Conservation (phyloP, 2,888 invertebrate genomes). For the Tachystola acroxantha region DNA sequence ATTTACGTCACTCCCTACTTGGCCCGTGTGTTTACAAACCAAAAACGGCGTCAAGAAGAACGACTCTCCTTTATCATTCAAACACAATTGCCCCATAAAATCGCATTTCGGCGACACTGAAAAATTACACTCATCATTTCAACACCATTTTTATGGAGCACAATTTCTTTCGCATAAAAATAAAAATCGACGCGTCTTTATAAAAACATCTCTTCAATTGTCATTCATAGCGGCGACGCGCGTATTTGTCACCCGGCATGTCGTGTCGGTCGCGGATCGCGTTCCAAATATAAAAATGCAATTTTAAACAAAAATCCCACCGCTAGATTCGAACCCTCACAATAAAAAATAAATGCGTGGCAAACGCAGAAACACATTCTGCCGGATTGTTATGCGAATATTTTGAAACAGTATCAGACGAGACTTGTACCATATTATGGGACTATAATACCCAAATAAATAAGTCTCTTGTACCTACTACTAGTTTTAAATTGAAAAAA, state of each 20-base stretch:
- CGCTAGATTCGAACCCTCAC: slow-evolving; percentile 54
- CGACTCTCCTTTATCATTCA: slow-evolving; percentile 45
- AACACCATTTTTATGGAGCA: slow-evolving; percentile 71
- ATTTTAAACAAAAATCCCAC: slow-evolving; percentile 73
- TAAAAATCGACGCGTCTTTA: slow-evolving; percentile 69
- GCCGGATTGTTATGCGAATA: slow-evolving; percentile 27
- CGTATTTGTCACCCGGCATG: slow-evolving; percentile 74
- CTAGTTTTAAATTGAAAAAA: no score
- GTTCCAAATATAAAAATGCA: slow-evolving; percentile 77
- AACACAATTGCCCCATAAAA: slow-evolving; percentile 69
- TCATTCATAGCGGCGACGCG: slow-evolving; percentile 74
- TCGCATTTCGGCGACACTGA: slow-evolving; percentile 67
- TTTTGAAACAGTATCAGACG: no score
- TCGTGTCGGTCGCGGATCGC: slow-evolving; percentile 59
- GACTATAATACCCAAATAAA: no score
- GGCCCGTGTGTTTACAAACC: slow-evolving; percentile 6
- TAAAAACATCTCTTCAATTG: slow-evolving; percentile 77
- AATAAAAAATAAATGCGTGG: slow-evolving; percentile 68
- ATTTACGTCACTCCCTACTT: no score
- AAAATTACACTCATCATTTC: slow-evolving; percentile 74
- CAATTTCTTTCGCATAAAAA: slow-evolving; percentile 77
- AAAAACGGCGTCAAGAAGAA: slow-evolving; percentile 18
- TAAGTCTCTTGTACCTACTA: no score
- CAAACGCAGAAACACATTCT: slow-evolving; percentile 48
- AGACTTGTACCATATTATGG: no score